A percentile compares a stretch with the other conserved stretches of the same genome.
These are phyloP conservation scores for Drosophila merina DNA, from an alignment of 2,888 invertebrate species.

Conservation along the genomic window DNA sequence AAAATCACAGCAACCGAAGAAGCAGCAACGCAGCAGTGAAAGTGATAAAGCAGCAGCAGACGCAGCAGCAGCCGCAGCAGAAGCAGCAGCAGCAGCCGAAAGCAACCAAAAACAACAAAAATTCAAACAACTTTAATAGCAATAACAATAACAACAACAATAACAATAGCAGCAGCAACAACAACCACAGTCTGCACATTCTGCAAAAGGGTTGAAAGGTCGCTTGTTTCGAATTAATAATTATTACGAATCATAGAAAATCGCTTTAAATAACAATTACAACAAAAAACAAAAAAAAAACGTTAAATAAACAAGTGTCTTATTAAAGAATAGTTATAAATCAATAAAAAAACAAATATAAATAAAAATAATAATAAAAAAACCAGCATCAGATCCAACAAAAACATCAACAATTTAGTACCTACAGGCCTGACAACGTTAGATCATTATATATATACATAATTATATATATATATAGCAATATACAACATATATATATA, in stretches of 20 bases:
- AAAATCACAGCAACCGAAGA: constrained; percentile 41
- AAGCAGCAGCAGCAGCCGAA: constrained; percentile 52
- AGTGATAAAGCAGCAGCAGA: constrained; percentile 65
- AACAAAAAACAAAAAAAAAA: constrained; percentile 30
- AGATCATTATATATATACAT: constrained; percentile 47
- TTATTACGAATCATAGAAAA: constrained; percentile 40
- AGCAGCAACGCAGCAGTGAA: constrained; percentile 34
- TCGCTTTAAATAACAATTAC: constrained; percentile 40
- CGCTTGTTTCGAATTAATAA: constrained; percentile 30
- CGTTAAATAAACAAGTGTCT: constrained; percentile 75
- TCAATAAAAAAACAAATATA: constrained; percentile 21
- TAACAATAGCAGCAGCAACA: constrained; percentile 53
- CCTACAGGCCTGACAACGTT: constrained; percentile 74
- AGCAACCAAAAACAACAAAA: constrained; percentile 32
- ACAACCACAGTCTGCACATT: constrained; percentile 61
- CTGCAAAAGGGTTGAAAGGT: constrained; percentile 66
- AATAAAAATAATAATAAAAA: constrained; percentile 37
- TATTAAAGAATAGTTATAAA: constrained; percentile 66
- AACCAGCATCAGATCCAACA: constrained; percentile 49
- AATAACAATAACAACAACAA: constrained; percentile 46
- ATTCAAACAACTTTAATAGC: constrained; percentile 30
- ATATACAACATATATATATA: constrained; percentile 43
- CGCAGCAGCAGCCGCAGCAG: constrained; percentile 50
- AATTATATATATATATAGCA: constrained; percentile 16
- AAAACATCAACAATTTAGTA: constrained; percentile 65